Evolutionary conservation across 2,113 vertebrate species (phyloP), one percentile per base, ranked within the genome.

Genomic region (Heterotis niloticus): DNA sequence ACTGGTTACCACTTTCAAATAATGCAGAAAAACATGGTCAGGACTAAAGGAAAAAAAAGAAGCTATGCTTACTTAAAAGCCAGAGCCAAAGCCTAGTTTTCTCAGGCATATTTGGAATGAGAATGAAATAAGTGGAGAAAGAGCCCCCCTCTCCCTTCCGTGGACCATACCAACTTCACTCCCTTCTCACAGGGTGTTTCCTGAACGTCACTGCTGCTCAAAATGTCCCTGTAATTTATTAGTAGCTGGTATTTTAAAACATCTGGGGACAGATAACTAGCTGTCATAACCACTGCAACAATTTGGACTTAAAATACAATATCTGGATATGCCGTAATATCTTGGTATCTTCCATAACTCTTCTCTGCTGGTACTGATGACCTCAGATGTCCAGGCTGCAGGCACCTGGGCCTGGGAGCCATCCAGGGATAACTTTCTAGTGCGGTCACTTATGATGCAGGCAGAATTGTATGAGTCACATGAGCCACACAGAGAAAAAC

Each of bases 61-160:
- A 20, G 26, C 71, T 66, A 26, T 67, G 56, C 20, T 13, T 66
- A 72, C 34, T 65, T 64, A 81, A 24, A 54, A 9, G 11, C 54
- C 60, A 34, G 18, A 62, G 1, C n/a, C 29, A n/a, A 68, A 23
- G 75, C 77, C 79, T 76, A 64, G 79, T 72, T 10, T 76, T 51
- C 74, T 81, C 59, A 79, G n/a, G 84, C 76, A 81, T 80, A 81
- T 79, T 74, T 77, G 83, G 78, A 71, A 81, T 83, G 71, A 76
- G 84, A 88, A 85, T 87, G 85, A 85, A 83, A 84, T 88, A 81
- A 88, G 84, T 85, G 88, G 80, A 85, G 80, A 78, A 82, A 68
- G 84, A 79, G 88, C 87, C 85, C 34, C 85, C 83, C 83, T 86
- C 87, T 85, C 84, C 85, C 81, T 78, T 77, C 73, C 68, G 80